phyloP scores from a whole-genome alignment of 2,888 invertebrate genomes.

The Selenia dentaria region DNA sequence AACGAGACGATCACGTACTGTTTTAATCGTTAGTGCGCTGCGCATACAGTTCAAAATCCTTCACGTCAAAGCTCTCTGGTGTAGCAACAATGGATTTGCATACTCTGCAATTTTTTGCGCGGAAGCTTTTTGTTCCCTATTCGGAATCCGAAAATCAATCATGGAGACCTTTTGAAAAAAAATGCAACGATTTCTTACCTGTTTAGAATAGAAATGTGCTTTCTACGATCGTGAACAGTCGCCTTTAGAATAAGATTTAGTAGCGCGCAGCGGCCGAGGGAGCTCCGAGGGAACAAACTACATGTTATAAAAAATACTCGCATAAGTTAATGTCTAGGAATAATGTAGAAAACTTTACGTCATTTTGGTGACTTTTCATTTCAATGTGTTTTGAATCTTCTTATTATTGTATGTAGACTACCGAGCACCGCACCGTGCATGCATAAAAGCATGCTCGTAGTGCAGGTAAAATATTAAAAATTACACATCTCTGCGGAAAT shows the following conservation, averaged over 20 bases:
- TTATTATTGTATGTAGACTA: no score
- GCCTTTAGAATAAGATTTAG: slow-evolving; percentile 19
- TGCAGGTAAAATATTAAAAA: no score
- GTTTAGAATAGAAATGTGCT: slow-evolving; percentile 27
- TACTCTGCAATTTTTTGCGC: slow-evolving; percentile 46
- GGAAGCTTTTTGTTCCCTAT: slow-evolving; percentile 41
- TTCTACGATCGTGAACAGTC: slow-evolving; percentile 17
- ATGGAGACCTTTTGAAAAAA: slow-evolving; percentile 34
- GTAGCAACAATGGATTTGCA: slow-evolving; percentile 46
- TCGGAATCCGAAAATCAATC: slow-evolving; percentile 41
- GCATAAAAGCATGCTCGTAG: no score
- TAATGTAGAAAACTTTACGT: not conserved
- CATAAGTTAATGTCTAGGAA: not conserved
- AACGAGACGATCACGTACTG: not conserved
- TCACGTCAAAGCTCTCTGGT: not conserved
- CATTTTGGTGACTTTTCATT: no score
- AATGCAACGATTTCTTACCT: slow-evolving; percentile 39
- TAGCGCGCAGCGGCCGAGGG: slow-evolving; percentile 4
- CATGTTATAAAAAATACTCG: slow-evolving; percentile 5
- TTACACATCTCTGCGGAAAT: no score
- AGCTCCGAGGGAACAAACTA: not conserved
- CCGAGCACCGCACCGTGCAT: no score
- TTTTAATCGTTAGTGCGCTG: not conserved
- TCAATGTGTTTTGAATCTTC: no score
- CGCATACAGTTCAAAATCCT: slow-evolving; percentile 1